Base-by-base conservation (phyloP, 1,140 invertebrate species). In the Helicoverpa zea region DNA sequence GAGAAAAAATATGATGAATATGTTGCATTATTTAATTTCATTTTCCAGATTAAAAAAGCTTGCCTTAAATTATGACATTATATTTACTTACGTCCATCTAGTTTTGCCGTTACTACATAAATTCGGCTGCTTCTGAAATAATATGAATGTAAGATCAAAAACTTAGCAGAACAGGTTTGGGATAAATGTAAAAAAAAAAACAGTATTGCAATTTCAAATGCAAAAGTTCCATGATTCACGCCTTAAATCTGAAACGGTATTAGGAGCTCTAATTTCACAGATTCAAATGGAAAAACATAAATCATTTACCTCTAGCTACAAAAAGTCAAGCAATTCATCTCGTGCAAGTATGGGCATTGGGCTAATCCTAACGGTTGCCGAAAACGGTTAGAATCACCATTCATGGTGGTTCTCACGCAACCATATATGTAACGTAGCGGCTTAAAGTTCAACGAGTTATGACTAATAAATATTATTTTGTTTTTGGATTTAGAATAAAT, bases 361-460 rank as follows among this genome's bases (percentile, higher is more conserved):
- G 47, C 47, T 14, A 2, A 52, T 3, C 47, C 51, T 51, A 70
- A 14, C 66, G 66, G 66, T 16, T 11, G 23, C 12, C 66, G 66
- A 29, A 70, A 70, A 29, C 18, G 66, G 11, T 52, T 16, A 51
- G 14, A 51, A 47, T 29, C 43, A 47, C 35, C 35, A 43, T 43
- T 7, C 0, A 47, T 70, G 47, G 29, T 16, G 4, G 18, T 47
- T 51, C 66, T 23, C 66, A 52, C 66, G 66, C 66, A 16, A 51
- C 66, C 66, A 29, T 52, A 43, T 43, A 43, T 43, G 35, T 43
- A 23, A 70, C 66, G 35, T 43, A 23, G 51, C 66, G 47, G 66
- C 18, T 14, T 7, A n/a, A 58, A 58, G 11, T 58, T 18, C 16
- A 58, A 10, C 56, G 56, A 18, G 9, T 23, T 23, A 23, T 58